Evolutionary conservation across 2,113 vertebrate genomes (phyloP).

Genomic region (Coturnix japonica): DNA sequence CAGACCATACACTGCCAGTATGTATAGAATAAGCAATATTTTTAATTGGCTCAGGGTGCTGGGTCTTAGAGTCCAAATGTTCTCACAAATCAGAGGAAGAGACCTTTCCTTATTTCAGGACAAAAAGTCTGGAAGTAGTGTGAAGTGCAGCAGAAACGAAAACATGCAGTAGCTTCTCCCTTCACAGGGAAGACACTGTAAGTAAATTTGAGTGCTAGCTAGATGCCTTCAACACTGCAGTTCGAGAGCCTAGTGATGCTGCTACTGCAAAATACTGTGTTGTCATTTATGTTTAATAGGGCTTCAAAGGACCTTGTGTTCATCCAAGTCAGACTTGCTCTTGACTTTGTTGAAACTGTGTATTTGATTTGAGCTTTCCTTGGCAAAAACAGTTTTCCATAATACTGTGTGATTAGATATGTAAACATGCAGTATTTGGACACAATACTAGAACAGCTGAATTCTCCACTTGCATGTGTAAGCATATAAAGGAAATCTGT

Average conservation of each 20-base stretch:
- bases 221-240: background rate
- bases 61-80: background rate
- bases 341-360: background rate
- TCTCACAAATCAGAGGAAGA: background rate
- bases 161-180: fast-evolving
- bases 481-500: fast-evolving
- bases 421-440: background rate
- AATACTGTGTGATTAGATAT: fast-evolving
- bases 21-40: background rate
- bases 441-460: background rate
- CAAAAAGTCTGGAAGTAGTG: background rate
- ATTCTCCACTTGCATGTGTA: fast-evolving
- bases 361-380: background rate
- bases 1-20: fast-evolving
- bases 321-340: background rate
- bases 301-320: background rate
- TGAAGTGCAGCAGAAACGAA: background rate
- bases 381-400: background rate
- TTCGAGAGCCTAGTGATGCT: background rate
- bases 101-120: background rate
- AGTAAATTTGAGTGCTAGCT: background rate
- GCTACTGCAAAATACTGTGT: fast-evolving
- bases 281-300: background rate
- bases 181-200: background rate
- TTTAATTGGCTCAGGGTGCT: background rate